Base-by-base conservation (phyloP, 2,797 vertebrate species). In the Chiropotes sagulatus region DNA sequence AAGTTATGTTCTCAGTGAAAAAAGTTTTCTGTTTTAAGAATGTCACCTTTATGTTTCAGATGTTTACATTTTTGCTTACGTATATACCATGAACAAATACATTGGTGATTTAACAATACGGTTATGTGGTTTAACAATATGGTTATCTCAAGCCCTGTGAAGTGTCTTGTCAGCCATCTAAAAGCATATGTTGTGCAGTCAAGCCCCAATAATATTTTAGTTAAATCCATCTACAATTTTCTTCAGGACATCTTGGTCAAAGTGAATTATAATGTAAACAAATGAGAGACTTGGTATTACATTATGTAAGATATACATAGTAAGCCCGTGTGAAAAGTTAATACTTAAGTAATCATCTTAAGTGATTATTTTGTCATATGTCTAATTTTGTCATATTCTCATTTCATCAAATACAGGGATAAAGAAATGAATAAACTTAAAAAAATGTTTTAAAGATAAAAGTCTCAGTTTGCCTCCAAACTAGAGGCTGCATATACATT, bases 51-150 rank as follows among this genome's bases (percentile, higher is more conserved):
- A 76, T 80, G n/a, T 91, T 98, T 98, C 96, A 93, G 52, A 97
- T 96, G 95, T 98, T 98, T 98, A 94, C 97, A 97, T 98, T 98
- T 98, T 98, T 98, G 97, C 98, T 98, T 98, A 98, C 96, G 93
- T 96, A 98, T 98, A 93, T 93, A 97, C 2, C 0, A 70, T 91
- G 50, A 3, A 70, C 91, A 91, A 92, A 89, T 67, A 67, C 80
- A 91, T 61, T 76, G 41, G 6, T 87, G 97, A 98, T 98, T 98
- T 98, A 98, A 98, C 82, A 75, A 98, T 90, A 72, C 87, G 88
- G 80, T 98, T 96, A 97, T 93, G 96, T 98, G 97, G 98, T 98
- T 98, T 98, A 98, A 98, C 82, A 75, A 98, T 95, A 96, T 88
- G 88, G 80, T 98, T 96, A 97, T 93, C 96, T 91, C 95, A 94